Evolutionary conservation across 2,797 vertebrate species (phyloP).

Genomic region (Chrosomus eos): DNA sequence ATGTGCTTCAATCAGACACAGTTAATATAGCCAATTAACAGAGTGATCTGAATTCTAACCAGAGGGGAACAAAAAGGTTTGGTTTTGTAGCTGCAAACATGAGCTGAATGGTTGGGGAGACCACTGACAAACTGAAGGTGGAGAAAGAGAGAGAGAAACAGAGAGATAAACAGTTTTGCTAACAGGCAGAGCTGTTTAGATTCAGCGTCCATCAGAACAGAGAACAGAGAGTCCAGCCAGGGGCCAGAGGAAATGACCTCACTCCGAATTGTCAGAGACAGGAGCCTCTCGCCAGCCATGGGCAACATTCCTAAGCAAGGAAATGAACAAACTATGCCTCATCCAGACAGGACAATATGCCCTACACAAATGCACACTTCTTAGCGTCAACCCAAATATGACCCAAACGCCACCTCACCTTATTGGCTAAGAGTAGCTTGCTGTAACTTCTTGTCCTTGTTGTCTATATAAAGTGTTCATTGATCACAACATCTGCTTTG

Average conservation of each 20-base stretch:
- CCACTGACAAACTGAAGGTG: conserved; percentile 15
- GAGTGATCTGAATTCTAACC: conserved; percentile 49
- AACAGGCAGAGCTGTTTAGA: conserved; percentile 38
- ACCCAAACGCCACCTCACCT: not conserved
- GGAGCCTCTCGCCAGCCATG: conserved; percentile 10
- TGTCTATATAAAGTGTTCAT: not conserved
- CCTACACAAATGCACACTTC: not conserved
- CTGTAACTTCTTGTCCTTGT: not conserved
- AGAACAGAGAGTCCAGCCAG: conserved; percentile 12
- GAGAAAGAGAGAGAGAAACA: conserved; percentile 20
- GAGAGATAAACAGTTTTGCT: conserved; percentile 40
- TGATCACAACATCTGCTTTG: not conserved
- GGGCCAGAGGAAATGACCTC: conserved; percentile 41
- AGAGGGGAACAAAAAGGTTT: conserved; percentile 39
- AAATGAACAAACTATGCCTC: conserved; percentile 37
- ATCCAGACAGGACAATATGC: conserved; percentile 35
- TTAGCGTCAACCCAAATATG: conserved; percentile 22
- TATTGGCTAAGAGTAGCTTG: conserved; percentile 12
- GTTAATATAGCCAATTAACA: conserved; percentile 57
- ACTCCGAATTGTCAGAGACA: conserved; percentile 21
- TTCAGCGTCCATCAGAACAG: conserved; percentile 33
- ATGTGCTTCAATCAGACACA: conserved; percentile 51
- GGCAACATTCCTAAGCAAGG: conserved; percentile 24
- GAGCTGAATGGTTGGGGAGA: conserved; percentile 18
- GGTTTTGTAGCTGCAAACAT: conserved; percentile 20